phyloP scores from a whole-genome alignment of 2,113 vertebrate species.

The Piprites chloris region DNA sequence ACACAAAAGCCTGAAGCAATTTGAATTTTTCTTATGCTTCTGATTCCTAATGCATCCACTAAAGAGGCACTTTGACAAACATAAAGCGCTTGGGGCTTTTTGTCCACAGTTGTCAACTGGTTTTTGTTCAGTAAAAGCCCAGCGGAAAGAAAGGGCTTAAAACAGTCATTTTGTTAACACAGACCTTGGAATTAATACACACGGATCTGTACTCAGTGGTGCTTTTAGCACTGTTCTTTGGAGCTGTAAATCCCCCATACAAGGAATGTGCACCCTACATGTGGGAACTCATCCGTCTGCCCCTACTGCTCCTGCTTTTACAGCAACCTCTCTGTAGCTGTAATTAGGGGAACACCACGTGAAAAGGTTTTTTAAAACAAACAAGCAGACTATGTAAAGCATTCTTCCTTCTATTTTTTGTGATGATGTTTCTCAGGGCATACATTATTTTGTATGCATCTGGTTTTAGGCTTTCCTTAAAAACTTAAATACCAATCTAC shows the following conservation, averaged over 20 bases:
- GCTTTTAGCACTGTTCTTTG: constrained; percentile 16
- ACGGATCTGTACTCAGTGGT: neutral
- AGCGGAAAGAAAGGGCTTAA: constrained; percentile 31
- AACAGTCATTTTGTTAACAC: constrained; percentile 39
- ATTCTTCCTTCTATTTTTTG: neutral
- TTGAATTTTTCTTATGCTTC: constrained; percentile 21
- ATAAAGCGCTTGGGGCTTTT: neutral
- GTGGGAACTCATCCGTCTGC: neutral
- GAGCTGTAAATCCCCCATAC: neutral
- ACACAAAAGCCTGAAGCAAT: constrained; percentile 30
- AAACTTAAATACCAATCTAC: neutral
- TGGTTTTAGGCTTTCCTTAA: neutral
- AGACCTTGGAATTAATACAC: constrained; percentile 24
- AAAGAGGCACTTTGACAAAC: constrained; percentile 36
- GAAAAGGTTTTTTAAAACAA: neutral
- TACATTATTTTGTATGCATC: neutral
- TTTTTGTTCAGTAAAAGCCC: constrained; percentile 13
- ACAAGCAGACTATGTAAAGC: neutral
- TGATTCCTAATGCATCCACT: constrained; percentile 17
- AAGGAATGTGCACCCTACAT: neutral
- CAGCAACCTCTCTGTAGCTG: neutral
- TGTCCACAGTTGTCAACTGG: constrained; percentile 25
- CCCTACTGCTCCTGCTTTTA: neutral
- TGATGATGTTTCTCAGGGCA: neutral
- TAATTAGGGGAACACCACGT: neutral